Evolutionary conservation across 2,888 invertebrate species (phyloP).

Genomic region (Serripes groenlandicus): DNA sequence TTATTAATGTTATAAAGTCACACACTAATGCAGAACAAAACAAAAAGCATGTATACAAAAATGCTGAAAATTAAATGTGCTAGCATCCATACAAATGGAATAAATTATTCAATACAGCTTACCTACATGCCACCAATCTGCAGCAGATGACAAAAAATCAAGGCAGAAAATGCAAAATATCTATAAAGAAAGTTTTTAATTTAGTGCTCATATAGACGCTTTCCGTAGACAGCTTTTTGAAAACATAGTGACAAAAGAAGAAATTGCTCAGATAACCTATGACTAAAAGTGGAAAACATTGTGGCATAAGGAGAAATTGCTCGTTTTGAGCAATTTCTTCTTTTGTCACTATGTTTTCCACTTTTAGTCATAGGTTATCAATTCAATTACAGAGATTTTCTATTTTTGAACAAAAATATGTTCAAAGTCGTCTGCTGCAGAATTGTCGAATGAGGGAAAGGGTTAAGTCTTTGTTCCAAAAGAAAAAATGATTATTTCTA

Average conservation of each 20-base stretch:
- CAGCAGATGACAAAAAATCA: too few species aligned
- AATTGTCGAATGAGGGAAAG: neutral
- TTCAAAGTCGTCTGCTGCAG: neutral
- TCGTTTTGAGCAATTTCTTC: too few species aligned
- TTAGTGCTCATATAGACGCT: neutral
- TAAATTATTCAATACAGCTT: neutral
- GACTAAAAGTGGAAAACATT: too few species aligned
- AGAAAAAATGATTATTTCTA: neutral
- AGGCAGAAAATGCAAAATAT: too few species aligned
- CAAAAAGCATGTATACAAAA: constrained; percentile 10
- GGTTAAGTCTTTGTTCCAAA: neutral
- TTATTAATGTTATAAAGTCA: neutral
- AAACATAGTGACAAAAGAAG: too few species aligned
- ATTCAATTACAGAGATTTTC: too few species aligned
- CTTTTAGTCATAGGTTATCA: too few species aligned
- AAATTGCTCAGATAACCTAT: too few species aligned
- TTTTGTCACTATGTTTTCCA: too few species aligned
- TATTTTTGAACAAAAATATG: neutral
- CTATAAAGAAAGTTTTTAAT: neutral
- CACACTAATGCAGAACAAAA: constrained; percentile 22
- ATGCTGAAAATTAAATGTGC: neutral
- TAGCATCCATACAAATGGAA: neutral
- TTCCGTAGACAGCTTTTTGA: neutral
- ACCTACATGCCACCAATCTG: too few species aligned
- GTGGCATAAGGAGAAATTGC: too few species aligned